Conservation (phyloP, 2,113 vertebrate genomes). For the Propithecus coquereli region DNA sequence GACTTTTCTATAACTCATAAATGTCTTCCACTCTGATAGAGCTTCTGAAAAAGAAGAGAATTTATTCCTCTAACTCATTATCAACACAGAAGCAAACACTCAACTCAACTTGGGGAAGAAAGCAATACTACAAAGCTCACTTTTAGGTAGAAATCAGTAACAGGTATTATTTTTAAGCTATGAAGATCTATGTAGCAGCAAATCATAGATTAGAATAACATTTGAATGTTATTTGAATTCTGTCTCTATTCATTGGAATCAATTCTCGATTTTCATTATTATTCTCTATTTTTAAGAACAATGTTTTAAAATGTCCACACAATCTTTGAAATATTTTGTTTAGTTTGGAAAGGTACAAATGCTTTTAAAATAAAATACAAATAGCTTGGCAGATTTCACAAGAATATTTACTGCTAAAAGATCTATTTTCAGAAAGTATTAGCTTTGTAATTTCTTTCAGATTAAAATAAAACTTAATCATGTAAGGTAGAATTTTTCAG, state of each 20-base stretch:
- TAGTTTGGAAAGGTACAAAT: slow-evolving; percentile 36
- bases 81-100: not conserved
- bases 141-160: not conserved
- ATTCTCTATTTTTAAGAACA: slow-evolving; percentile 1
- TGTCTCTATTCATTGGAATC: not conserved
- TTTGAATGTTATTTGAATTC: slow-evolving; percentile 22
- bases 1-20: not conserved
- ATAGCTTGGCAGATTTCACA: slow-evolving; percentile 57
- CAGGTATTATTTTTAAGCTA: not conserved
- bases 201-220: slow-evolving; percentile 7
- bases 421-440: slow-evolving; percentile 56
- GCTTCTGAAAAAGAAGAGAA: not conserved
- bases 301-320: slow-evolving; percentile 49
- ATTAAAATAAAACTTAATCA: slow-evolving; percentile 34
- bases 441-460: slow-evolving; percentile 23
- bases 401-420: slow-evolving; percentile 57
- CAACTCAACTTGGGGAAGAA: not conserved
- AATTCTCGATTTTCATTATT: slow-evolving; percentile 50
- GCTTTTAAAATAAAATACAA: slow-evolving; percentile 56
- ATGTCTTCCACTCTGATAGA: not conserved
- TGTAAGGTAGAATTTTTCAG: slow-evolving; percentile 65
- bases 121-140: not conserved
- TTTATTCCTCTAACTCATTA: not conserved
- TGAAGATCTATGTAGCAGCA: not conserved
- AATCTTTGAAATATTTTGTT: slow-evolving; percentile 40